phyloP scores from a whole-genome alignment of 2,888 invertebrate species.

The Syritta pipiens region DNA sequence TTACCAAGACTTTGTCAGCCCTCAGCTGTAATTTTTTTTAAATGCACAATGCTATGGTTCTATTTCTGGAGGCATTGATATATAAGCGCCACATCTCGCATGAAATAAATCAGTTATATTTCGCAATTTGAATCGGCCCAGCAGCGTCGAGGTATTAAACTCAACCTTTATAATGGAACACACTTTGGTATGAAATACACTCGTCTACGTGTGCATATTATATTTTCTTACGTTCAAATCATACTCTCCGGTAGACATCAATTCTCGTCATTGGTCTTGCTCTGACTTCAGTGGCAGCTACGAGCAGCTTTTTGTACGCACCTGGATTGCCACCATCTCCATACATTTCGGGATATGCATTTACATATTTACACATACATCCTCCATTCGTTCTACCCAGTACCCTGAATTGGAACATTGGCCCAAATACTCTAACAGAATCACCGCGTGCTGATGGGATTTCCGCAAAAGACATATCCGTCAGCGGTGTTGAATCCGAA shows the following conservation, averaged over 20 bases:
- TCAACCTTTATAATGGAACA: slow-evolving; percentile 7
- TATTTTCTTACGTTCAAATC: background rate
- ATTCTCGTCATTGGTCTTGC: slow-evolving; percentile 15
- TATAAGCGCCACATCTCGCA: slow-evolving; percentile 26
- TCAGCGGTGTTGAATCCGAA: slow-evolving; percentile 9
- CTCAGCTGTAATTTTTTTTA: slow-evolving; percentile 14
- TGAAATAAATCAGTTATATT: slow-evolving; percentile 45
- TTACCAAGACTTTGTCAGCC: slow-evolving; percentile 6
- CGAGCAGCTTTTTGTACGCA: slow-evolving; percentile 24
- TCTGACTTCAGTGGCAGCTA: slow-evolving; percentile 14
- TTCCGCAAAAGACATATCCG: slow-evolving; percentile 9
- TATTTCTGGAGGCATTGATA: slow-evolving; percentile 18
- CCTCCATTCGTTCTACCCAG: slow-evolving; percentile 17
- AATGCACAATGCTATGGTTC: slow-evolving; percentile 20
- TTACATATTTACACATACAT: slow-evolving; percentile 43
- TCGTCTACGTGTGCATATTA: background rate
- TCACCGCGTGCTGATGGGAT: background rate
- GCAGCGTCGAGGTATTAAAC: slow-evolving; percentile 12
- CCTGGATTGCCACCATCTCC: slow-evolving; percentile 40
- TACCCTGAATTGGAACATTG: slow-evolving; percentile 11
- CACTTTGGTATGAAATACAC: slow-evolving; percentile 13
- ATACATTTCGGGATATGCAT: slow-evolving; percentile 43
- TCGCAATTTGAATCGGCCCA: slow-evolving; percentile 14
- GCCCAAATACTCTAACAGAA: background rate
- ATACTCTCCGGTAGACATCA: slow-evolving; percentile 26